Evolutionary conservation across 2,888 invertebrate genomes (phyloP).

Genomic region (Anorthoa munda): DNA sequence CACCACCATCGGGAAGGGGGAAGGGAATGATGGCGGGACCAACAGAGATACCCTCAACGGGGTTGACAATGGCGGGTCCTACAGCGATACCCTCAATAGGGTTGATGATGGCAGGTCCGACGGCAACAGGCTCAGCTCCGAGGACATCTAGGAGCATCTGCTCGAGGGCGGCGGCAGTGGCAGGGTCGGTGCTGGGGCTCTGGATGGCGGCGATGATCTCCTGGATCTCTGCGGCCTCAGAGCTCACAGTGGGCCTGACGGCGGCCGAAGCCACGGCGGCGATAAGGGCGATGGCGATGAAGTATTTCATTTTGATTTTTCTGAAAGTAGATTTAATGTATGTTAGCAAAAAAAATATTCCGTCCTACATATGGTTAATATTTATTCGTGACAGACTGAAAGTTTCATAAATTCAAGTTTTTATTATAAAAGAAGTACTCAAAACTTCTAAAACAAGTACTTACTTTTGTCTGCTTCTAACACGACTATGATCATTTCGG

Average conservation of each 20-base stretch:
- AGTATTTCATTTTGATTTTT: slow-evolving; percentile 54
- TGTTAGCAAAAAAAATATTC: not conserved
- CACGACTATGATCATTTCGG: slow-evolving; percentile 68
- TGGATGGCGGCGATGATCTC: slow-evolving; percentile 79
- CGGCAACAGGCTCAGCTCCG: slow-evolving; percentile 46
- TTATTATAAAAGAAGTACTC: not conserved
- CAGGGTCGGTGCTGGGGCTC: slow-evolving; percentile 79
- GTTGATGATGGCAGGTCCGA: slow-evolving; percentile 63
- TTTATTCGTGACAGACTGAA: not conserved
- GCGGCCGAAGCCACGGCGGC: slow-evolving; percentile 51
- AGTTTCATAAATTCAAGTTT: not conserved
- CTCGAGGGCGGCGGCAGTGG: slow-evolving; percentile 73
- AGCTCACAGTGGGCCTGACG: slow-evolving; percentile 34
- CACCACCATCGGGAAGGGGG: slow-evolving; percentile 58
- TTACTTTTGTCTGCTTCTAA: slow-evolving; percentile 66
- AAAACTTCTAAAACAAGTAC: slow-evolving; percentile 37
- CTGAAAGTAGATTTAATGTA: slow-evolving; percentile 11
- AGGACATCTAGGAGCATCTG: slow-evolving; percentile 55
- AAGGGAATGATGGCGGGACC: slow-evolving; percentile 67
- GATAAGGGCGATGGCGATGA: slow-evolving; percentile 56
- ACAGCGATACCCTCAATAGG: slow-evolving; percentile 49
- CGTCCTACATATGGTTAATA: not conserved
- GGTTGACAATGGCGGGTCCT: slow-evolving; percentile 63
- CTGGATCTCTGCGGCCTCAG: slow-evolving; percentile 69
- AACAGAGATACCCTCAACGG: slow-evolving; percentile 52